Evolutionary conservation across 2,888 invertebrate species (phyloP), one percentile per base, ranked within the genome.

Genomic region (Ethmia dodecea): DNA sequence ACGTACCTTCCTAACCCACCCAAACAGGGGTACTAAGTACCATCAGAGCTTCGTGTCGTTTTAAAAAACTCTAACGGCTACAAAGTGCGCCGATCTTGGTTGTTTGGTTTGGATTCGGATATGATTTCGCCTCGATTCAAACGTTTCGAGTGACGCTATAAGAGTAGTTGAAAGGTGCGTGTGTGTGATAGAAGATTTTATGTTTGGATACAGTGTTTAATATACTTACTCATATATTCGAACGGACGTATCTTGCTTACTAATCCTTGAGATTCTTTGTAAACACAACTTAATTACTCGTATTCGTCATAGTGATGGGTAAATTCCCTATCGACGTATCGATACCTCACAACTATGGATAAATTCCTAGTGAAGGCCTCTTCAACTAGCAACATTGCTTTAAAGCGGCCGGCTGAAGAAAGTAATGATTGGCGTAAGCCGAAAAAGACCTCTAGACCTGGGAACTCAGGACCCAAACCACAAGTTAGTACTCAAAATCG

Each of bases 21-120:
- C 4, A 39, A 43, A 52, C 53, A 39, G 49, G 52, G 60, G 57
- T 27, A 54, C 47, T 57, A 38, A 69, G 69, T 53, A 47, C 57
- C 58, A 58, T 65, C 45, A 49, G 52, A 35, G 39, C 40, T 45
- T 33, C 53, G 49, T 53, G 57, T 58, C 58, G 52, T 49, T 55
- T 52, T 47, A 30, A 40, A 38, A 50, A 48, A 47, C 55, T 54
- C 47, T 33, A 55, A 26, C 27, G 16, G 24, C 37, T 42, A 46
- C 46, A 59, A 54, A 49, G 53, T 47, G 42, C 50, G 38, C 49
- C 47, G 51, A 52, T 60, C 60, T 53, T 41, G 43, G 47, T 48
- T 49, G 52, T 52, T 55, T 49, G 52, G 43, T 42, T 43, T 45
- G 42, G 41, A 39, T 32, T 43, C 33, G 42, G 39, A 42, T 43